Conservation (phyloP, 2,113 vertebrate species). For the Neofelis nebulosa region DNA sequence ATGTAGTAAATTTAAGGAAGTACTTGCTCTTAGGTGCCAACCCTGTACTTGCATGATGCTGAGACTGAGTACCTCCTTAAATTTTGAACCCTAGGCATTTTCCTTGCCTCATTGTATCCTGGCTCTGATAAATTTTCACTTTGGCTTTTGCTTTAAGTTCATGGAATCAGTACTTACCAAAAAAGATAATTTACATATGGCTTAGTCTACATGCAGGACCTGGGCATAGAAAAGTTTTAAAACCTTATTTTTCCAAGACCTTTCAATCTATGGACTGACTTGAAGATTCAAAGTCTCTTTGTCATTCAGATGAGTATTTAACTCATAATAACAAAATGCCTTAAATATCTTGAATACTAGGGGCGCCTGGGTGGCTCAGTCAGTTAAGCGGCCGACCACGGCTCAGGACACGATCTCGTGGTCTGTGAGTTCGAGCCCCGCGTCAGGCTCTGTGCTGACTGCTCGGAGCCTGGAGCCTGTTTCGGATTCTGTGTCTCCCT, state of each 20-base stretch:
- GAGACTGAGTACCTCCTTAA: neutral
- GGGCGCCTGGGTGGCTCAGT: too few relatives aligned
- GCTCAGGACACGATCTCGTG: too few relatives aligned
- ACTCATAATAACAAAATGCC: neutral
- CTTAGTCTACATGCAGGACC: neutral
- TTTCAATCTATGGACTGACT: neutral
- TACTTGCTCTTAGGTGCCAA: neutral
- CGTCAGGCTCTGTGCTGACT: too few relatives aligned
- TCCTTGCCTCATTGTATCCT: neutral
- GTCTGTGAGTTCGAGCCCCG: too few relatives aligned
- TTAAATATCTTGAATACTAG: slow-evolving; percentile 30
- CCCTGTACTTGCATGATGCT: neutral
- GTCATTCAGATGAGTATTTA: neutral
- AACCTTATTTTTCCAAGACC: neutral
- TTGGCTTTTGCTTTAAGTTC: neutral
- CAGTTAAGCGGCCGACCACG: too few relatives aligned
- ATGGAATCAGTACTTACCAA: neutral
- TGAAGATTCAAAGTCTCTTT: neutral
- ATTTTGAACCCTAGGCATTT: neutral
- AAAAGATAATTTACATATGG: neutral
- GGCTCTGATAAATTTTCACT: neutral
- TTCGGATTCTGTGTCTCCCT: too few relatives aligned
- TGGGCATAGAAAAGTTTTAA: neutral
- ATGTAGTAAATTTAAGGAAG: neutral
- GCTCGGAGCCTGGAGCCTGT: too few relatives aligned